Evolutionary conservation across 2,113 vertebrate species (phyloP).

Genomic region (Vombatus ursinus): DNA sequence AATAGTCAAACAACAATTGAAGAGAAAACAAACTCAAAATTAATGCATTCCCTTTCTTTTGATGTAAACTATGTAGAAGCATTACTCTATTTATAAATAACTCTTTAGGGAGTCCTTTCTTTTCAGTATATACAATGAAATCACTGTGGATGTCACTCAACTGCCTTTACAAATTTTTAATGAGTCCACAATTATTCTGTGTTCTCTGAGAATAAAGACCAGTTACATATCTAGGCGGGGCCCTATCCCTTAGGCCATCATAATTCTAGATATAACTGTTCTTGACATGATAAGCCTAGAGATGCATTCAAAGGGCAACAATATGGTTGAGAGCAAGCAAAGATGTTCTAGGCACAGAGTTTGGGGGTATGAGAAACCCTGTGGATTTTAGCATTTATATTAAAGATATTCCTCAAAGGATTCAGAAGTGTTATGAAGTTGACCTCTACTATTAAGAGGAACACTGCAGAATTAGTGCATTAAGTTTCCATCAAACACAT

Average conservation of each 20-base stretch:
- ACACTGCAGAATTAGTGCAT: neutral
- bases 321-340: neutral
- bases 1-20: conserved; percentile 7
- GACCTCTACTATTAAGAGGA: neutral
- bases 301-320: neutral
- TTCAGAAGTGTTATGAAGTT: neutral
- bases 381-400: neutral
- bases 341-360: neutral
- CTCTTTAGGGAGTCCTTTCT: neutral
- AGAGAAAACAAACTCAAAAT: conserved; percentile 25
- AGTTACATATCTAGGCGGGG: neutral
- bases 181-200: conserved; percentile 24
- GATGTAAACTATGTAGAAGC: conserved; percentile 30
- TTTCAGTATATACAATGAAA: neutral
- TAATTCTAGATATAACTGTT: neutral
- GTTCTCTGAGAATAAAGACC: neutral
- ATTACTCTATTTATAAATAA: conserved; percentile 31
- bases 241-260: neutral
- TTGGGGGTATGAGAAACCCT: neutral
- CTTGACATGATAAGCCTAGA: neutral
- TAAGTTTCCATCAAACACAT: neutral
- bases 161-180: conserved; percentile 30
- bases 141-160: neutral
- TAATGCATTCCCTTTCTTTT: conserved; percentile 14
- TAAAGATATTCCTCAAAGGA: neutral